Conservation (phyloP, 2,888 invertebrate genomes). For the Molorchus minor region DNA sequence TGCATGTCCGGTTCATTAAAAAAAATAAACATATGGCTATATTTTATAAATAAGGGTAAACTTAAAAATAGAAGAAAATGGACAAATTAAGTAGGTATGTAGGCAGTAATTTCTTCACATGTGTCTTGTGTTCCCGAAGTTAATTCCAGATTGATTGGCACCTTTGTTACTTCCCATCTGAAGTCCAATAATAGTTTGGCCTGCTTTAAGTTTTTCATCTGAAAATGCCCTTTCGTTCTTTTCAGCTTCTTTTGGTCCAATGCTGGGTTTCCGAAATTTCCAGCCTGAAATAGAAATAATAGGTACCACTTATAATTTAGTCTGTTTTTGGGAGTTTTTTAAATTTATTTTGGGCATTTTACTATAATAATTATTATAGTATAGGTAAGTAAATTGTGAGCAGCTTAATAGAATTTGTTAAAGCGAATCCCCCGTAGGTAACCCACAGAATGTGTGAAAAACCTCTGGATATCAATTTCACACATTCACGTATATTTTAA, state of each 20-base stretch:
- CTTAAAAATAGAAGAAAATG: conserved; percentile 10
- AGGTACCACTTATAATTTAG: not conserved
- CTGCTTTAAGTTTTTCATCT: conserved; percentile 92
- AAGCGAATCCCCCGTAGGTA: too few species aligned
- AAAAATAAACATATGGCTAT: conserved; percentile 18
- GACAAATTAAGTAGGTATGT: conserved; percentile 9
- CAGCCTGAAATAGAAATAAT: conserved; percentile 70
- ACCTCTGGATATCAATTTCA: too few species aligned
- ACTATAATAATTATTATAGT: too few species aligned
- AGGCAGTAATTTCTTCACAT: conserved; percentile 71
- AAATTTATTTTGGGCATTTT: too few species aligned
- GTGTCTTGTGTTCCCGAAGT: conserved; percentile 96
- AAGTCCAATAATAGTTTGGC: conserved; percentile 91
- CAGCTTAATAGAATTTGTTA: too few species aligned
- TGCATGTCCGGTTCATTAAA: conserved; percentile 11
- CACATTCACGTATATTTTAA: too few species aligned
- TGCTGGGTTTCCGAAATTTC: conserved; percentile 85
- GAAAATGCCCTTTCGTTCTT: conserved; percentile 94
- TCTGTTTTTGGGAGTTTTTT: too few species aligned
- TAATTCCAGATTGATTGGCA: conserved; percentile 95
- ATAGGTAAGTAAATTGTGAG: too few species aligned
- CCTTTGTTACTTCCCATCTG: conserved; percentile 99
- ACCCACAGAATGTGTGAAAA: too few species aligned
- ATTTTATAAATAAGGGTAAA: conserved; percentile 19
- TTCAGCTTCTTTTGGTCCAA: conserved; percentile 96